Evolutionary conservation across 2,888 invertebrate species (phyloP), one percentile per base, ranked within the genome.

Genomic region (Scrobipalpa atriplicella): DNA sequence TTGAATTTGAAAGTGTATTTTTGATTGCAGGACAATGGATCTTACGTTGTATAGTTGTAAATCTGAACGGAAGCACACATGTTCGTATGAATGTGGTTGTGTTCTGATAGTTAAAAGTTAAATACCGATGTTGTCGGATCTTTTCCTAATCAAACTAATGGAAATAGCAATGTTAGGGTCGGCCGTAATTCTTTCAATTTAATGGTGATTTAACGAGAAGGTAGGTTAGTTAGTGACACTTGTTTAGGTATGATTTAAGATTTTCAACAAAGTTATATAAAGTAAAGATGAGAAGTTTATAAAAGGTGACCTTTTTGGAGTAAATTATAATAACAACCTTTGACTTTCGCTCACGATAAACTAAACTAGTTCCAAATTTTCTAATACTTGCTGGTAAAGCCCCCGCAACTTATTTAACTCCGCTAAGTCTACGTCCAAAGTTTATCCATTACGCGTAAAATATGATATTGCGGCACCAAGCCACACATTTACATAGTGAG

Each of bases 71-170:
- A 82, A 82, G 83, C 82, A 73, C 78, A 84, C 79, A 80, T 72
- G 69, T 68, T 69, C 67, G 66, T 70, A 73, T 76, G 75, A 76
- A 78, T 82, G 78, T 83, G 80, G 68, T 70, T 82, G 78, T 79
- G 78, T 76, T 81, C 80, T 77, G 80, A 81, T 84, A 86, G 87
- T 89, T 88, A 89, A 89, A 89, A 89, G 89, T 90, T 89, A 88
- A 90, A 89, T 87, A 88, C 85, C 85, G 81, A 82, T 81, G 81
- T 80, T 79, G 83, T 84, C 78, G 83, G 85, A 83, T 84, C 82
- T 87, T 83, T 87, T 83, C 83, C 85, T 87, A 89, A 89, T 89
- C 87, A 87, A 84, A 81, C 80, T 89, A 88, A 90, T 89, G 87
- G 87, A 87, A 83, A 84, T 80, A 75, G 81, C 78, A 73, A 81